These are phyloP conservation scores for Mormyrops boulengeri DNA, from an alignment of 2,797 vertebrate genomes.

Conservation along the genomic window DNA sequence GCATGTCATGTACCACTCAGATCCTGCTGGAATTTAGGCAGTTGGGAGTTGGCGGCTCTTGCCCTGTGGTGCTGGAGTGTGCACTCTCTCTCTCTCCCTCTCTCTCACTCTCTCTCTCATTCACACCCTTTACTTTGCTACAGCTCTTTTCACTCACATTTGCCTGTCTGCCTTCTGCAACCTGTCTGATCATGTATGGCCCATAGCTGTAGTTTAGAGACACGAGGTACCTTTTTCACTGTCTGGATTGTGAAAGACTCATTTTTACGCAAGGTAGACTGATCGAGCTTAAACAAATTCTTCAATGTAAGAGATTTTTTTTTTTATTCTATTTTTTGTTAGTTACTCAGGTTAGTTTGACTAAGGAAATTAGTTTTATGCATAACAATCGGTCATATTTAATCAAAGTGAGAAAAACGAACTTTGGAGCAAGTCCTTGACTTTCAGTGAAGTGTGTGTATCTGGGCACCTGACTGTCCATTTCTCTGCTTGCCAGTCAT, in stretches of 20 bases:
- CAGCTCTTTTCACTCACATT: slow-evolving; percentile 17
- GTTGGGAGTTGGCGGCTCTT: slow-evolving; percentile 41
- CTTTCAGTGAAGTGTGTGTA: not conserved
- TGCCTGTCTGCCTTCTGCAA: slow-evolving; percentile 21
- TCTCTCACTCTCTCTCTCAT: slow-evolving; percentile 30
- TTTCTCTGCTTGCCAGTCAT: slow-evolving; percentile 50
- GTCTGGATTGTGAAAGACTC: slow-evolving; percentile 16
- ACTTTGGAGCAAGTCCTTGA: not conserved
- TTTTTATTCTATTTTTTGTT: not conserved
- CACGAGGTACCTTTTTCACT: slow-evolving; percentile 8
- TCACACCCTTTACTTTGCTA: slow-evolving; percentile 23
- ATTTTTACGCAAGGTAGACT: not conserved
- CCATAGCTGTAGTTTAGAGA: not conserved
- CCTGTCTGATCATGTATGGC: slow-evolving; percentile 32
- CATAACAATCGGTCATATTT: not conserved
- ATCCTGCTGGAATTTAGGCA: slow-evolving; percentile 77
- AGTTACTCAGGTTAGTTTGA: not conserved
- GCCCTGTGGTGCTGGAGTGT: not conserved
- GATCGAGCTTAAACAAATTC: not conserved
- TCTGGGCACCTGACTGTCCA: slow-evolving; percentile 10
- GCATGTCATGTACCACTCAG: slow-evolving; percentile 76
- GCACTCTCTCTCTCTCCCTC: slow-evolving; percentile 19
- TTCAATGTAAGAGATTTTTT: not conserved
- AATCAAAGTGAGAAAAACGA: not conserved
- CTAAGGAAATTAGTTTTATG: not conserved